Conservation (phyloP, 2,888 invertebrate species). For the Labia minor region DNA sequence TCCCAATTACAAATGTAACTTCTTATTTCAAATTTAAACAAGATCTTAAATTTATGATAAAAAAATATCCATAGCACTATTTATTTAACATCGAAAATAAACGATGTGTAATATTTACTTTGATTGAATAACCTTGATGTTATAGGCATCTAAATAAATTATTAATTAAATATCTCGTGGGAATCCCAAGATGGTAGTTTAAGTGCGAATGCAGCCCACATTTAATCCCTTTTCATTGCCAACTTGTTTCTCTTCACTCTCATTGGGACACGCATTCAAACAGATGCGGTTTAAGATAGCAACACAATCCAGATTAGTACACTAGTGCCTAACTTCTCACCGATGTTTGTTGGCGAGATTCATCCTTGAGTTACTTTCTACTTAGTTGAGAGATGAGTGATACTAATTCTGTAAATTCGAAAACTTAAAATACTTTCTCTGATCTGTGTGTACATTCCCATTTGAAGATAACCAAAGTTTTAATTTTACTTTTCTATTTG, state of each 20-base stretch:
- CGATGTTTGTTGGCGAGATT: neutral
- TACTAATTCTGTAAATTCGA: neutral
- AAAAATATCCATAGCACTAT: no score
- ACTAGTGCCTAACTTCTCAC: neutral
- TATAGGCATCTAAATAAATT: no score
- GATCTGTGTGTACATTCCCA: neutral
- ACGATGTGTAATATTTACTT: no score
- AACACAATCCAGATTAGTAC: neutral
- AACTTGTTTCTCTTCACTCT: neutral
- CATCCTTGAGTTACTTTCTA: conserved; percentile 1
- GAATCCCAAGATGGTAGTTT: neutral
- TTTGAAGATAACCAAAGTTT: neutral
- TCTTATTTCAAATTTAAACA: no score
- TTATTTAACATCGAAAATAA: no score
- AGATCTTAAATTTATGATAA: no score
- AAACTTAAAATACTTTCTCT: neutral
- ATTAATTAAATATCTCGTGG: neutral
- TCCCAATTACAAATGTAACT: no score
- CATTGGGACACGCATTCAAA: neutral
- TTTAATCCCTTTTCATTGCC: neutral
- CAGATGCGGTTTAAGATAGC: neutral
- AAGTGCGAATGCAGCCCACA: neutral
- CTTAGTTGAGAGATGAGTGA: neutral
- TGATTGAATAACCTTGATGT: no score
- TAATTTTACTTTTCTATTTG: no score